Base-by-base conservation (phyloP, 1,140 invertebrate genomes). In the Brevipalpus yothersi region DNA sequence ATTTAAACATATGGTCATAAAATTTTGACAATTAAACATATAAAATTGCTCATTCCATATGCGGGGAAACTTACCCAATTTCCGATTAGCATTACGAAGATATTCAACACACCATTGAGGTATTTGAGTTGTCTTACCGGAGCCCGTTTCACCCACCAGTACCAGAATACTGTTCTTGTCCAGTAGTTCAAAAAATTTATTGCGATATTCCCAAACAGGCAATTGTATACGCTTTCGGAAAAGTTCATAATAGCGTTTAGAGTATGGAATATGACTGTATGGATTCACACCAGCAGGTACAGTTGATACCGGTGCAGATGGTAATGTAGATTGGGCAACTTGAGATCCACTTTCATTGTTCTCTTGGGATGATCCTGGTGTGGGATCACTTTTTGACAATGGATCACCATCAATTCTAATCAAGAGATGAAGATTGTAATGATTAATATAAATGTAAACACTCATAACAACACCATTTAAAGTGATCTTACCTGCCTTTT, bases 181-280 rank as follows among this genome's bases (percentile, higher is more conserved):
- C 2, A 99, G 71, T 15, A 91, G 73, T 64, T 91, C 80, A 81
- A 94, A 86, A 70, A 99, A 98, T 68, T 96, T 91, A 5, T 84
- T 79, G 65, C 86, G 81, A 71, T 99, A 97, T 68, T 98, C 94
- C 78, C 94, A 98, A 0, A 99, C 94, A 1, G 95, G 95, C 19
- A 99, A 73, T 8, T 81, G 80, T 42, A 87, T 84, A 53, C 95
- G 78, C 67, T 95, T 96, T 15, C 60, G 60, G 49, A 66, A 63
- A 12, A 65, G 53, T 56, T 64, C 63, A 58, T 60, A 67, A 62
- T 68, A 73, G 65, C 68, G 77, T 51, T 80, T 78, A 3, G 86
- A 86, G 66, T 81, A 87, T 11, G 83, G 82, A 58, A 83, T 72
- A 49, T 78, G 75, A 66, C 79, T 85, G 60, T 80, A 82, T 4